Percentiles rank a stretch among this genome's conserved stretches.
phyloP scores from a whole-genome alignment of 2,797 vertebrate genomes.

The Urosaurus nigricauda region DNA sequence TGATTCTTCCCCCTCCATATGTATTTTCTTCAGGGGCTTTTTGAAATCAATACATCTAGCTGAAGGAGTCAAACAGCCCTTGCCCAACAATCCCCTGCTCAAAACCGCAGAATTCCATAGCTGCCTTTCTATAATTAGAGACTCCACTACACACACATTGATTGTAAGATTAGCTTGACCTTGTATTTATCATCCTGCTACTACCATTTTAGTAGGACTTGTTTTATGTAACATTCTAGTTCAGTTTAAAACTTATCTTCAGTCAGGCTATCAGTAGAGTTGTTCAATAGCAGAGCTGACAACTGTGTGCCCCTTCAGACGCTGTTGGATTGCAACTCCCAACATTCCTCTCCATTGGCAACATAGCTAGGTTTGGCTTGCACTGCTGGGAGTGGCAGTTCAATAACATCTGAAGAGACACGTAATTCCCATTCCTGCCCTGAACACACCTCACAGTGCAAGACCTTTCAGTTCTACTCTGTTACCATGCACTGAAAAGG shows the following conservation, averaged over 20 bases:
- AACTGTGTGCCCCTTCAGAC: no score
- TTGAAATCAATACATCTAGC: neutral
- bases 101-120: neutral
- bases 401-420: no score
- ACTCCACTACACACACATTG: conserved; percentile 1
- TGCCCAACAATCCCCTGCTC: neutral
- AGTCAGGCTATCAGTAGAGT: neutral
- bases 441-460: neutral
- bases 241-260: neutral
- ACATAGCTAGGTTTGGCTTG: no score
- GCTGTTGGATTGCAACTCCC: no score
- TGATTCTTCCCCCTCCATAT: neutral
- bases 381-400: no score
- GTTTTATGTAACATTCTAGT: neutral
- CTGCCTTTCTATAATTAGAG: neutral
- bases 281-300: no score
- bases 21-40: no score
- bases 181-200: neutral
- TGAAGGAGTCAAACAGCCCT: neutral
- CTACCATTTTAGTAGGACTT: neutral
- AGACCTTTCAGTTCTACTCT: conserved; percentile 17
- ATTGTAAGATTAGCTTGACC: neutral
- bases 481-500: conserved; percentile 6
- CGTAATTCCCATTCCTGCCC: no score
- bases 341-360: no score